A percentile compares a stretch with the other conserved stretches of the same genome.
Conservation (phyloP, 2,113 vertebrate genomes). For the Apistogramma diplotaenia region DNA sequence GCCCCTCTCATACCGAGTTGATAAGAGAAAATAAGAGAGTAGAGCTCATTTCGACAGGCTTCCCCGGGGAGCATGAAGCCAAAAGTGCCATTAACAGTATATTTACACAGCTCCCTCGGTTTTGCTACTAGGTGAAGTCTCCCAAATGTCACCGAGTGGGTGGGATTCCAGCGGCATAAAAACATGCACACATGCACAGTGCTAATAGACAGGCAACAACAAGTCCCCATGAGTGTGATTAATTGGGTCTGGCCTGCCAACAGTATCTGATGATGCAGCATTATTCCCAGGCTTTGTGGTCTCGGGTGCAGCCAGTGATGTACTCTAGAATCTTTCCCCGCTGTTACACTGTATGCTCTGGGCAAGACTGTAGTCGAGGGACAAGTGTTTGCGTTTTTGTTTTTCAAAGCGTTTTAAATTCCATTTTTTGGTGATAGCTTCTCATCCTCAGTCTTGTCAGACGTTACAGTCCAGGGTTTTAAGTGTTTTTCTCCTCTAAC, state of each 20-base stretch:
- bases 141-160: constrained; percentile 50
- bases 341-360: neutral
- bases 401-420: neutral
- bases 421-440: neutral
- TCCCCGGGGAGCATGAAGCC: constrained; percentile 40
- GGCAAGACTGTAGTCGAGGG: neutral
- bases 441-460: neutral
- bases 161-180: constrained; percentile 28
- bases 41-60: constrained; percentile 43
- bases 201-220: constrained; percentile 39
- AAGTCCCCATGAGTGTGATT: constrained; percentile 40
- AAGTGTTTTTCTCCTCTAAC: neutral
- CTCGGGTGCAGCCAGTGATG: constrained; percentile 4
- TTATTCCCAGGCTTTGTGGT: constrained; percentile 3
- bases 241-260: constrained; percentile 26
- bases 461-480: neutral
- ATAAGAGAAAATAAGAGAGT: constrained; percentile 53
- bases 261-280: constrained; percentile 48
- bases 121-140: constrained; percentile 27
- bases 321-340: neutral
- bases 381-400: neutral
- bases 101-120: constrained; percentile 37
- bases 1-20: constrained; percentile 7
- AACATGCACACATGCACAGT: constrained; percentile 14
- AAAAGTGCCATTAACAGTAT: constrained; percentile 60